These are phyloP conservation scores for Typhlichthys subterraneus DNA, from an alignment of 2,797 vertebrate genomes.

Conservation along the genomic window DNA sequence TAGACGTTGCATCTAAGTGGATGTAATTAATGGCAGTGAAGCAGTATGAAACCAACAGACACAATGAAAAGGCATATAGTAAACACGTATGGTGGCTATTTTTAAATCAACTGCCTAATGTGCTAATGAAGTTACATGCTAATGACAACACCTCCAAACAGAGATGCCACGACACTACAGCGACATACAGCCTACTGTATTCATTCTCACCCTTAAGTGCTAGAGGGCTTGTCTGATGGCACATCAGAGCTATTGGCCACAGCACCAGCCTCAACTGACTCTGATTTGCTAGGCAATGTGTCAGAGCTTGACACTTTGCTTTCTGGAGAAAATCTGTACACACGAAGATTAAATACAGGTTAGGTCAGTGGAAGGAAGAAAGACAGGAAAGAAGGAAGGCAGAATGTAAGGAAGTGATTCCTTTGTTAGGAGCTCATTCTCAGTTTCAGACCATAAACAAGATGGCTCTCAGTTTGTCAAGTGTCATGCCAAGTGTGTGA, in stretches of 20 bases:
- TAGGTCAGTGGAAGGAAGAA: background rate
- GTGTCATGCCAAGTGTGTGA: too few relatives aligned
- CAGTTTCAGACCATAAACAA: too few relatives aligned
- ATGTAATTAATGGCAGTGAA: background rate
- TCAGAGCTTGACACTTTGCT: constrained; percentile 69
- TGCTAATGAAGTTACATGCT: constrained; percentile 14
- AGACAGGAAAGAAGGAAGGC: background rate
- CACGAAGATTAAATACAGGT: constrained; percentile 29
- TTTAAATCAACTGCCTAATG: constrained; percentile 7
- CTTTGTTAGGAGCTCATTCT: too few relatives aligned
- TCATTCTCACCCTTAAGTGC: constrained; percentile 74
- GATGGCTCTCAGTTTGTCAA: too few relatives aligned
- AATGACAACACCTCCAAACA: constrained; percentile 43
- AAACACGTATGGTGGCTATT: constrained; percentile 4
- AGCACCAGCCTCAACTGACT: constrained; percentile 72
- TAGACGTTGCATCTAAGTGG: background rate
- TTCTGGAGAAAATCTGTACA: constrained; percentile 74
- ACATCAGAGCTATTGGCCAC: constrained; percentile 67
- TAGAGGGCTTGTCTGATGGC: constrained; percentile 69
- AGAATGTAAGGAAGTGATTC: constrained; percentile 14
- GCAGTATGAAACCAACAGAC: constrained; percentile 1
- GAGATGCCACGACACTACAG: constrained; percentile 48
- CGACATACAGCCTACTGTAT: constrained; percentile 39
- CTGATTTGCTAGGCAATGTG: constrained; percentile 66
- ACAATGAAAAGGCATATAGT: constrained; percentile 26